These are phyloP conservation scores for Microchrysa polita DNA, from an alignment of 2,888 invertebrate genomes.

Conservation along the genomic window DNA sequence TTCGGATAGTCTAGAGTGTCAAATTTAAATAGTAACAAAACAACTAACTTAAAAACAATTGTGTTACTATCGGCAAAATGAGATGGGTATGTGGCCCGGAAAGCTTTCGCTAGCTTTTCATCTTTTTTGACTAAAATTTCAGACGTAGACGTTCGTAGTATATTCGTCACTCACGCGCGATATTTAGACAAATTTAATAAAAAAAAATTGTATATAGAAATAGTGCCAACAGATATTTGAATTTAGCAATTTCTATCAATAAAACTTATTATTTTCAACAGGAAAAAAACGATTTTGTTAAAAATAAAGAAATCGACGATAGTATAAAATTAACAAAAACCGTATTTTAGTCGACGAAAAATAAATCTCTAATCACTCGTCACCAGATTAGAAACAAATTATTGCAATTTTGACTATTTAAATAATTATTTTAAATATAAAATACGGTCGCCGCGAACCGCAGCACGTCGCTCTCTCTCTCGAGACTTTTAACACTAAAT, in stretches of 20 bases:
- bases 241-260: no score
- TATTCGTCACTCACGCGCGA: constrained; percentile 37
- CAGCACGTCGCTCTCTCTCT: constrained; percentile 61
- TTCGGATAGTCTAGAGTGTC: no score
- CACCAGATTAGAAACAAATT: constrained; percentile 12
- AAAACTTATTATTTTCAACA: no score
- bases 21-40: no score
- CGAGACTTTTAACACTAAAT: constrained; percentile 63
- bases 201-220: constrained; percentile 8
- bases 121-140: constrained; percentile 28
- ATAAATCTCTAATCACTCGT: constrained; percentile 1
- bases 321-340: not conserved
- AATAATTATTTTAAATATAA: constrained; percentile 53
- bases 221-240: not conserved
- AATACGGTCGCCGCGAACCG: constrained; percentile 55
- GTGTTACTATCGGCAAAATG: constrained; percentile 6
- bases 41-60: no score
- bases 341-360: constrained; percentile 17
- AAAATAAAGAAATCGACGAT: no score
- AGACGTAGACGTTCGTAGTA: constrained; percentile 13
- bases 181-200: not conserved
- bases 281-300: no score
- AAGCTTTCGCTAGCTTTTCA: constrained; percentile 41
- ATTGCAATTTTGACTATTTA: constrained; percentile 39
- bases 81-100: constrained; percentile 13